Conservation (phyloP, 2,113 vertebrate species). For the Gallinago undulata region DNA sequence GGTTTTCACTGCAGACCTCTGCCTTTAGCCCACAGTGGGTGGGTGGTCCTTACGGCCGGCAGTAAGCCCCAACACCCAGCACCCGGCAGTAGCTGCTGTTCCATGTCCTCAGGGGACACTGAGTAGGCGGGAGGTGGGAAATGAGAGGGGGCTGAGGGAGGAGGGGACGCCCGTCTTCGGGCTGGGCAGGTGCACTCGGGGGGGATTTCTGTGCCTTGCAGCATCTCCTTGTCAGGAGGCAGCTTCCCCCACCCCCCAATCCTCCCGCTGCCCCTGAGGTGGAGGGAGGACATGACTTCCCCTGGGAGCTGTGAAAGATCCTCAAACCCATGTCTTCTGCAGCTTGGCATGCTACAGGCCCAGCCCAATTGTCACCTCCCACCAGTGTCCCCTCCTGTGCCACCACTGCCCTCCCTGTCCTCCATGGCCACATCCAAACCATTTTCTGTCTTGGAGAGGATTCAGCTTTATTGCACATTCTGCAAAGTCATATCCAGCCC, state of each 20-base stretch:
- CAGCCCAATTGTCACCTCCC: background rate
- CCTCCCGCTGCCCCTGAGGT: background rate
- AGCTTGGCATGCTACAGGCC: background rate
- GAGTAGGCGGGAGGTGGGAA: background rate
- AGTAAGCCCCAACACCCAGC: too few species aligned
- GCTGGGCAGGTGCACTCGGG: rapidly evolving
- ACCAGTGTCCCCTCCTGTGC: background rate
- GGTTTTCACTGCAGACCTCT: background rate
- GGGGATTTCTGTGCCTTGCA: background rate
- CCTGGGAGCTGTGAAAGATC: background rate
- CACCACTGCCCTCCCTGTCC: background rate
- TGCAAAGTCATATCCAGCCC: background rate
- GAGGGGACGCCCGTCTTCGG: rapidly evolving
- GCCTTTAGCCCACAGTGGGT: rapidly evolving
- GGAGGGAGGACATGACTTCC: background rate
- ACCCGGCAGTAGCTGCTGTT: background rate
- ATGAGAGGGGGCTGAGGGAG: background rate
- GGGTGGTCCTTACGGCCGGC: rapidly evolving
- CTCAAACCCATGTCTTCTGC: background rate
- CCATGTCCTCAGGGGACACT: background rate
- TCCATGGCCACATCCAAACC: background rate
- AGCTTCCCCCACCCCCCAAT: background rate
- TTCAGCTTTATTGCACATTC: constrained; percentile 33
- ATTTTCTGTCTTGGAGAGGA: background rate
- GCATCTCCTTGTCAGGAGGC: background rate